These are phyloP conservation scores for Myiothlypis chrysogaster DNA, from an alignment of 2,797 vertebrate species.

Conservation along the genomic window DNA sequence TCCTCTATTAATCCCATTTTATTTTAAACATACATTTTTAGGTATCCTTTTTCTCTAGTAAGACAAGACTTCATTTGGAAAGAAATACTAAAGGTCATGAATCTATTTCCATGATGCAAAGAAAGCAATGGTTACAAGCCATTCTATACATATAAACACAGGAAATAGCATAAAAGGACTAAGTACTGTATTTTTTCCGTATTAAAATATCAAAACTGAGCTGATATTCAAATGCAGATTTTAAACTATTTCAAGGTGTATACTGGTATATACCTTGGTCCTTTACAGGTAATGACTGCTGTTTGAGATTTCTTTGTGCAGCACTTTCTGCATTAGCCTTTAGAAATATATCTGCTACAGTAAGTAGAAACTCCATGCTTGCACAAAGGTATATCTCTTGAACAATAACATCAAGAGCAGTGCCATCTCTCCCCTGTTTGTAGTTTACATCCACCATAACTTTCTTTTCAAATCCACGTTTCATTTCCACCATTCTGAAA, in stretches of 20 bases:
- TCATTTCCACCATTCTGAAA: constrained; percentile 94
- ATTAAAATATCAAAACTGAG: not conserved
- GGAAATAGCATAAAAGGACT: not conserved
- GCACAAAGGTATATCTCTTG: constrained; percentile 94
- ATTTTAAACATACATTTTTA: not conserved
- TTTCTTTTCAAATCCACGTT: constrained; percentile 86
- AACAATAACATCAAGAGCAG: constrained; percentile 81
- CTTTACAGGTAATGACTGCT: constrained; percentile 75
- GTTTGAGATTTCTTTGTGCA: constrained; percentile 73
- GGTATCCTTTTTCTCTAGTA: not conserved
- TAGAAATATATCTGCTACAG: constrained; percentile 90
- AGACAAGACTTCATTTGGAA: not conserved
- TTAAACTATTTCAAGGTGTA: not conserved
- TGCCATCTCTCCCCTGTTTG: constrained; percentile 84
- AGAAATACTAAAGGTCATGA: not conserved
- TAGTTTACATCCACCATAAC: constrained; percentile 93
- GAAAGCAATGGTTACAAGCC: not conserved
- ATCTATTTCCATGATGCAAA: not conserved
- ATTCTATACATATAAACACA: not conserved
- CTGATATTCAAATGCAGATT: not conserved
- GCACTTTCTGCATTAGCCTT: constrained; percentile 85
- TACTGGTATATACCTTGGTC: constrained; percentile 78
- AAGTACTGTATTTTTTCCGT: not conserved
- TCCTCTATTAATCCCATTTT: not conserved
- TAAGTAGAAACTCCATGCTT: constrained; percentile 95